Base-by-base conservation (phyloP, 1,140 invertebrate genomes). In the Drosophila nebulosa region DNA sequence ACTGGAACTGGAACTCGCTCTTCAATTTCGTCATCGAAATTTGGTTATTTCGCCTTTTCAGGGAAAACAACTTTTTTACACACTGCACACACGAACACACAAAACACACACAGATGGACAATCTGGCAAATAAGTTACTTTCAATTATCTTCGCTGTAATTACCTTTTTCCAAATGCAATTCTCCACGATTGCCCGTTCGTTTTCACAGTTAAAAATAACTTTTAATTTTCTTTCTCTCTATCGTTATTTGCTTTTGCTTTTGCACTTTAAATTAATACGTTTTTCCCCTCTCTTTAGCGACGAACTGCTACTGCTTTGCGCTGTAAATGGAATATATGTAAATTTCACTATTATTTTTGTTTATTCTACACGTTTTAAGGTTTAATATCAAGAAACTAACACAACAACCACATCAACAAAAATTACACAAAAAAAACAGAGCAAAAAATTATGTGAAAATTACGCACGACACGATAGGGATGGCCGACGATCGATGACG, bases 51-150 rank as follows among this genome's bases (percentile, higher is more conserved):
- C 27, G 66, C 59, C 56, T 57, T 78, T 78, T 86, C 78, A 86
- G 78, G 81, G 81, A 86, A 86, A 86, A 78, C 81, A 75, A 86
- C 81, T 88, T 81, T 86, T 85, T 27, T 51, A 69, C 58, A 68
- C 59, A 73, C 46, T 55, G 67, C 46, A 58, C 57, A 65, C 16
- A 42, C 30, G n/a, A n/a, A 46, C 39, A 36, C 53, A 55, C 60
- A n/a, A n/a, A n/a, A 70, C 46, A 39, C 36, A 50, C 55, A 60
- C 6, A 4, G 10, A 21, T 7, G 9, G 10, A 27, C 50, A 18
- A 12, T 46, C 10, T 42, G 32, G 27, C 27, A 50, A 69, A 46
- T 46, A 21, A 21, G 16, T 32, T 58, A 50, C 46, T 46, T 75
- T 42, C 53, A 39, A 51, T 74, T 78, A 66, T 69, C 73, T 69